Base-by-base conservation (phyloP, 2,888 invertebrate genomes). In the Drosophila limbata region DNA sequence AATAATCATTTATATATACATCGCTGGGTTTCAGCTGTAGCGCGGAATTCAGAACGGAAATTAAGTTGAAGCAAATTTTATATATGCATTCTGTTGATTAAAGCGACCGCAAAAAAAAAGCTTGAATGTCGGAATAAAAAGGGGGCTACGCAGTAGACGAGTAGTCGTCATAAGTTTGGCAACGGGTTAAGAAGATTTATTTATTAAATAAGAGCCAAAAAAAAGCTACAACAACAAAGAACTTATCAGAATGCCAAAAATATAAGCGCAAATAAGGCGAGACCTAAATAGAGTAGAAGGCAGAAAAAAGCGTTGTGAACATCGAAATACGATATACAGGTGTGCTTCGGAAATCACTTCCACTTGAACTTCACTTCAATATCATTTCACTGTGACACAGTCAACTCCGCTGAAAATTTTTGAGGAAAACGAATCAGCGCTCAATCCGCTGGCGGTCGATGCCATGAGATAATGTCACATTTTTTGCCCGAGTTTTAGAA, bases 221-320 rank as follows among this genome's bases (percentile, higher is more conserved):
- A 21, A 25, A 25, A 6, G 2, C 19, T 5, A 25, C 25, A 25
- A 3, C 37, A 69, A 28, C 51, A 51, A 31, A 25, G 35, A 47
- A 62, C 44, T 68, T 70, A 73, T 73, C 75, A 57, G 42, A 45
- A 10, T 19, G 50, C 15, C 31, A 40, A 40, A 50, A 31, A 59
- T 39, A 59, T 13, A 31, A 17, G 8, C 17, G 15, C 17, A 31
- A 28, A 42, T 40, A 25, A 53, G 42, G 5, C 31, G 19, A 40
- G 9, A 10, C 31, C 40, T 17, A 17, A 40, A 31, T 25, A 40
- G 25, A 37, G 13, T 17, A 21, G 25, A n/a, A 45, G 28, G 39
- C 11, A 53, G 10, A 40, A 42, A 42, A 19, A 31, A 45, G n/a
- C 25, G 21, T 35, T 11, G 31, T 4, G 50, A 33, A n/a, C 17